These are phyloP conservation scores for Tetragonula clypearis DNA, from an alignment of 1,140 invertebrate species.

Conservation along the genomic window DNA sequence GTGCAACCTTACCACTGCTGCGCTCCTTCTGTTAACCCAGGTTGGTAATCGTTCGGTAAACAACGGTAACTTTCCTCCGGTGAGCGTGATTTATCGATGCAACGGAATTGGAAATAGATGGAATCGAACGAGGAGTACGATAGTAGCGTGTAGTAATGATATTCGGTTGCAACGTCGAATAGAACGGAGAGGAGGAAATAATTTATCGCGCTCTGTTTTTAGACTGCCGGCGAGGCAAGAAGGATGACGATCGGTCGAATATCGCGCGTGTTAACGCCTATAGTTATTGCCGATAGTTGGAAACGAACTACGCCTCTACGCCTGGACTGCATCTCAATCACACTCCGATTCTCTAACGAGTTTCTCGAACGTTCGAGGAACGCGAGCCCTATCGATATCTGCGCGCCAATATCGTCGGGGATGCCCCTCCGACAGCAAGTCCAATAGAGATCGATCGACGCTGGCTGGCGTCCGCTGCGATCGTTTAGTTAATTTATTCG, in stretches of 20 bases:
- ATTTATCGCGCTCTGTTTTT: conserved; percentile 39
- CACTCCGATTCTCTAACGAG: conserved; percentile 3
- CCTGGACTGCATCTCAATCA: conserved; percentile 40
- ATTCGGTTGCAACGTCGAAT: not conserved
- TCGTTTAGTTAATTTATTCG: not conserved
- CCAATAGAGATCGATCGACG: conserved; percentile 1
- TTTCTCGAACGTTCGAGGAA: conserved; percentile 42
- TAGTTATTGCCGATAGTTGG: conserved; percentile 31
- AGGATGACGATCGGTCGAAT: too few species aligned
- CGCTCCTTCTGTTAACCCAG: not conserved
- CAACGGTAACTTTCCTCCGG: not conserved
- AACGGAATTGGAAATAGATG: conserved; percentile 40
- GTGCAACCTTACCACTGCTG: too few species aligned
- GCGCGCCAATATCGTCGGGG: not conserved
- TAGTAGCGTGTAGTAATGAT: not conserved
- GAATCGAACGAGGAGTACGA: not conserved
- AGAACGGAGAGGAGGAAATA: not conserved
- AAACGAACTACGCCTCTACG: not conserved
- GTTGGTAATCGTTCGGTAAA: not conserved
- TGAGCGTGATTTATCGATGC: conserved; percentile 15
- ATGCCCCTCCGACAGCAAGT: not conserved
- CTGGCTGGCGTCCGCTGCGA: too few species aligned
- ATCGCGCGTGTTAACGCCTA: conserved; percentile 3
- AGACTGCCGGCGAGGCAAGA: not conserved
- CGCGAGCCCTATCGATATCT: not conserved